A percentile compares a stretch with the other conserved stretches of the same genome.
phyloP scores from a whole-genome alignment of 2,797 vertebrate genomes.

The Oreochromis mossambicus region DNA sequence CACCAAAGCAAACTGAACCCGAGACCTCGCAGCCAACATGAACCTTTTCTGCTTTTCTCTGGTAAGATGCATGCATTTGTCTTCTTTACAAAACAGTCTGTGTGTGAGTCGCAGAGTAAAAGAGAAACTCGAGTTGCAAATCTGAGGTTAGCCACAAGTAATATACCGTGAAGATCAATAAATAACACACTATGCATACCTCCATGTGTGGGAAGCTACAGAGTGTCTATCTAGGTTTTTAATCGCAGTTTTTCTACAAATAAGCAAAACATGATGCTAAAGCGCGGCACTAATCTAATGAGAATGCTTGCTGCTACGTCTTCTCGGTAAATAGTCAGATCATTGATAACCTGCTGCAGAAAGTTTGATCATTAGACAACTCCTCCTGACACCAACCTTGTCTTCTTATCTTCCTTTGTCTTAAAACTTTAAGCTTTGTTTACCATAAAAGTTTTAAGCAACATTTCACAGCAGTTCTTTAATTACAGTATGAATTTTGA shows the following conservation, averaged over 20 bases:
- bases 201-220: neutral
- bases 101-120: neutral
- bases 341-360: neutral
- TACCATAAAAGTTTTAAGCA: neutral
- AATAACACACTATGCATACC: neutral
- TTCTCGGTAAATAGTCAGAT: neutral
- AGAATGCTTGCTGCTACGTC: fast-evolving
- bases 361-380: neutral
- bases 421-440: neutral
- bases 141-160: neutral
- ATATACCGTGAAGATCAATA: neutral
- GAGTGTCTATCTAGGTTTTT: neutral
- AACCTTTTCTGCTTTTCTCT: slow-evolving; percentile 97
- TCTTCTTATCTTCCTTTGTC: neutral
- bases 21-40: slow-evolving; percentile 69
- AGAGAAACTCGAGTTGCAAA: neutral
- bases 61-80: slow-evolving; percentile 76
- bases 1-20: neutral
- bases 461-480: neutral
- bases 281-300: neutral
- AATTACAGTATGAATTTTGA: neutral
- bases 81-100: neutral
- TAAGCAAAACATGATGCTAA: neutral
- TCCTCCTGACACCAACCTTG: neutral
- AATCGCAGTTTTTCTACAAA: neutral